Percentiles rank a stretch among this genome's conserved stretches.
Evolutionary conservation across 2,113 vertebrate species (phyloP).

Genomic region (Chaetura pelagica): DNA sequence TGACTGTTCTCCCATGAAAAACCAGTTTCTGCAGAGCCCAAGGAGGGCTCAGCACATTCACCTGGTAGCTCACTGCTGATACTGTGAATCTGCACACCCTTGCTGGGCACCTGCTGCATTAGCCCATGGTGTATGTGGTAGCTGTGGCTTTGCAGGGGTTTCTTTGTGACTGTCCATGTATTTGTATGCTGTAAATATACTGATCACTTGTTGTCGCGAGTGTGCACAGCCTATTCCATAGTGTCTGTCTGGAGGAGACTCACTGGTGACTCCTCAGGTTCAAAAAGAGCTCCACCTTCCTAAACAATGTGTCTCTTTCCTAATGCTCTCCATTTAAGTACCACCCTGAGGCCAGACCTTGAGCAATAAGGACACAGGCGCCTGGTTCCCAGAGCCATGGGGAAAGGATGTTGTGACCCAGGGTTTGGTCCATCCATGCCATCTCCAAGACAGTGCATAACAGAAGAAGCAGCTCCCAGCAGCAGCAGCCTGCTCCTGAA

Average conservation of each 20-base stretch:
- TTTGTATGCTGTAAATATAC: slow-evolving; percentile 31
- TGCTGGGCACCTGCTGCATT: background rate
- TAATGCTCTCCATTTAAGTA: background rate
- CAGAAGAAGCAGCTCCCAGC: background rate
- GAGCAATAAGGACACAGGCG: background rate
- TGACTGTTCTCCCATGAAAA: background rate
- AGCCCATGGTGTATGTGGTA: background rate
- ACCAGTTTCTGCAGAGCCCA: background rate
- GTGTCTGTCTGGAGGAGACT: background rate
- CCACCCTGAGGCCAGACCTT: background rate
- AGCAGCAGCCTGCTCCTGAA: background rate
- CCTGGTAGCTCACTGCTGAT: background rate
- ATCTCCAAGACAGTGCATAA: background rate
- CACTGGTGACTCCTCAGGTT: background rate
- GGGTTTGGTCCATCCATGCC: background rate
- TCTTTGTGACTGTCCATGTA: background rate
- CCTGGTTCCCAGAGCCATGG: background rate
- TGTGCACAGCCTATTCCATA: background rate
- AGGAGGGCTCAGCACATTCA: background rate
- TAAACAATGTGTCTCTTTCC: background rate
- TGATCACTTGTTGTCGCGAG: background rate
- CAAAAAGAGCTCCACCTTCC: background rate
- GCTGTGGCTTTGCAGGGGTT: background rate
- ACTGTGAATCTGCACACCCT: slow-evolving; percentile 7
- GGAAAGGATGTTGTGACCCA: background rate